Base-by-base conservation (phyloP, 2,888 invertebrate species). In the Metallyticus violacea region DNA sequence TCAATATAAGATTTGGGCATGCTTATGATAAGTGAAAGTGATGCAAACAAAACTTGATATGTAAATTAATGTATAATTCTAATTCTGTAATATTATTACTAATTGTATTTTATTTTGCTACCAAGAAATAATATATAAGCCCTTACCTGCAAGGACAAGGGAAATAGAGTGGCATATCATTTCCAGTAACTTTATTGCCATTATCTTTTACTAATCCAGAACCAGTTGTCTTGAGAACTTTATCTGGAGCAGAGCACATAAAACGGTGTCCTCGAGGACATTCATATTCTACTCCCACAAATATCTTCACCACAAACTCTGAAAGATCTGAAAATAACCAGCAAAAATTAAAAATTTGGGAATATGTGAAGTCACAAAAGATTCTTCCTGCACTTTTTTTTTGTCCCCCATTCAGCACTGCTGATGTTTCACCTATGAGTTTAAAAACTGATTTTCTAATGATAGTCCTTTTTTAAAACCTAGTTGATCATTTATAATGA, bases 221-320 rank as follows among this genome's bases (percentile, higher is more conserved):
- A 89, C 94, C 95, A 26, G 95, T 94, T 2, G 96, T 96, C 90
- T 95, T 95, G 87, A 97, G 93, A 87, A 97, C 95, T 89, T 95
- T 96, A 90, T 97, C 97, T 6, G 98, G 97, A 0, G 96, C 95
- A 62, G 97, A 96, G 92, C 97, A 95, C 95, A 99, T 98, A 91
- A 98, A 98, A 86, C 98, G 94, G 92, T 99, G 99, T n/a, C 99
- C 99, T n/a, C 97, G 92, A 0, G 97, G 96, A 92, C 99, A 99
- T 92, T 99, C 99, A 92, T 99, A 99, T 91, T 99, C 99, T 90
- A 97, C 96, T 0, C 99, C 99, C 86, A 99, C 95, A 91, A 98
- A 98, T 89, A 98, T 96, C 93, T 98, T 98, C 79, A 97, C 96
- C 5, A 95, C 95, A 90, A 96, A 94, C 90, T 95, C 93, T 87